Conservation (phyloP, 2,888 invertebrate genomes). For the Thyatira batis region DNA sequence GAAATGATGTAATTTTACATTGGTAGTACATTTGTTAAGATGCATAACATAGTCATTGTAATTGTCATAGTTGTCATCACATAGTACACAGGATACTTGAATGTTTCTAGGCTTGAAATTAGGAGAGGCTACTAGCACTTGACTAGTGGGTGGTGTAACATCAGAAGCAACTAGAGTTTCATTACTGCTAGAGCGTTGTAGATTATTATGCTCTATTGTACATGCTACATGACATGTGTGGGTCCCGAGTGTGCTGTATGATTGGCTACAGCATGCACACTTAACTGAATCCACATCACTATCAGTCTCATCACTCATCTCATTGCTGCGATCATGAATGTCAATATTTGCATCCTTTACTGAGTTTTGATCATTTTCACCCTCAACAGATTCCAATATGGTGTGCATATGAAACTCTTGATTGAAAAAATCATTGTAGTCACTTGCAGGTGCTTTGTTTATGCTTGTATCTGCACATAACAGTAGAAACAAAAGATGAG, state of each 20-base stretch:
- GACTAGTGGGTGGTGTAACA: slow-evolving; percentile 32
- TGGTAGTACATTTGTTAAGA: slow-evolving; percentile 71
- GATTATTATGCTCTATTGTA: slow-evolving; percentile 66
- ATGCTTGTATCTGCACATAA: slow-evolving; percentile 51
- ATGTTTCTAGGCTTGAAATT: slow-evolving; percentile 35
- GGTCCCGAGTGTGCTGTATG: slow-evolving; percentile 61
- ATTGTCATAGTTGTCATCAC: slow-evolving; percentile 67
- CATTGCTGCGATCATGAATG: slow-evolving; percentile 34
- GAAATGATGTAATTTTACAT: slow-evolving; percentile 73
- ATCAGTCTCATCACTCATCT: slow-evolving; percentile 74
- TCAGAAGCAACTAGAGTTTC: slow-evolving; percentile 74
- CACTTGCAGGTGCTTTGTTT: slow-evolving; percentile 50
- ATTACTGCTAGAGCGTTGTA: slow-evolving; percentile 67
- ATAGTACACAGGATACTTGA: slow-evolving; percentile 68
- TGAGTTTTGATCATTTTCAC: slow-evolving; percentile 67
- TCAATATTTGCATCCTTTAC: slow-evolving; percentile 49
- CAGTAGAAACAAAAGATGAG: slow-evolving; percentile 6
- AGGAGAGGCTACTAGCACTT: slow-evolving; percentile 23
- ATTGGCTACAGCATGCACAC: slow-evolving; percentile 71
- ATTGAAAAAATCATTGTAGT: slow-evolving; percentile 65
- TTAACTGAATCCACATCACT: slow-evolving; percentile 76
- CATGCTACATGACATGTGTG: slow-evolving; percentile 71
- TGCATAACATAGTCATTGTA: slow-evolving; percentile 69
- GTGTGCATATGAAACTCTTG: slow-evolving; percentile 71
- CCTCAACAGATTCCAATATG: slow-evolving; percentile 53